These are phyloP conservation scores for Montipora capitata DNA, from an alignment of 92 coral and sea anemone species.

Conservation along the genomic window DNA sequence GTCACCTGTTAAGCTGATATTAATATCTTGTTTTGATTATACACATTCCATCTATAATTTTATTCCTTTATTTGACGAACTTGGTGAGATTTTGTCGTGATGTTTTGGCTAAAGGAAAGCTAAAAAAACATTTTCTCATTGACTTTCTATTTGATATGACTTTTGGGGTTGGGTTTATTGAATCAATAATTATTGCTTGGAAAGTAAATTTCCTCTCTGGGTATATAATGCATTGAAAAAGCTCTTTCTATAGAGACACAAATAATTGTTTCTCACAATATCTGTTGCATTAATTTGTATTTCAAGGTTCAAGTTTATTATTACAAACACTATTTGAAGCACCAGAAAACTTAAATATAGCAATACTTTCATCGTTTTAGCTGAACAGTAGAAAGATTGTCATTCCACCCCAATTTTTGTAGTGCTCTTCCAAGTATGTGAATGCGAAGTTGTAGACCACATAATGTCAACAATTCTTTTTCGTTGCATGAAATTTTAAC, in stretches of 20 bases:
- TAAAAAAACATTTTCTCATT: background rate
- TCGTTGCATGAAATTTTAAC: background rate
- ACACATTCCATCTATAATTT: background rate
- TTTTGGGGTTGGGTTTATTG: background rate
- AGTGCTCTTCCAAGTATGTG: no score
- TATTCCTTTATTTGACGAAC: conserved; percentile 2
- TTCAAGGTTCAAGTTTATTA: no score
- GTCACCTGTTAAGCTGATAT: background rate
- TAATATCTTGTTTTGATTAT: background rate
- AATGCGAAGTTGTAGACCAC: background rate
- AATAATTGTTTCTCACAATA: background rate
- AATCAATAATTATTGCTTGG: background rate
- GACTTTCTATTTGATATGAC: background rate
- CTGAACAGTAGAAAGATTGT: no score
- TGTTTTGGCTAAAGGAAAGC: conserved; percentile 1
- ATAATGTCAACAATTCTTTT: background rate
- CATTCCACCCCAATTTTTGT: no score
- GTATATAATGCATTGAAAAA: background rate
- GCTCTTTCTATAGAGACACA: background rate
- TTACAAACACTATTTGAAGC: no score
- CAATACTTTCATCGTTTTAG: no score
- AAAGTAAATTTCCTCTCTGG: background rate
- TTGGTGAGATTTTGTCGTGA: background rate
- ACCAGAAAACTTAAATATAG: no score
- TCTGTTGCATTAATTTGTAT: no score